phyloP scores from a whole-genome alignment of 2,888 invertebrate genomes.

The Melinopterus prodromus region DNA sequence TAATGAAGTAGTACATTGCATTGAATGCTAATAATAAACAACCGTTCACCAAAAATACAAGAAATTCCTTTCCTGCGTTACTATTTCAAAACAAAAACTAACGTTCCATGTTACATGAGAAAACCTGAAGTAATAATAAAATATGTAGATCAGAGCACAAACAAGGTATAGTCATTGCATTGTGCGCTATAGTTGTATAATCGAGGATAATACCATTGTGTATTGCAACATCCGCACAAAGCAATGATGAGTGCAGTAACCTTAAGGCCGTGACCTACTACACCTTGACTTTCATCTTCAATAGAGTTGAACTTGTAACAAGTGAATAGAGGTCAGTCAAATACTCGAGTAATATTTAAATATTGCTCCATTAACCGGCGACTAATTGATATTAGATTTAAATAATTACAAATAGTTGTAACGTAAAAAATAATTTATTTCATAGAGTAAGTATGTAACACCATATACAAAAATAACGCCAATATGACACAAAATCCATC shows the following conservation, averaged over 20 bases:
- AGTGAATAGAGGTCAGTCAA: background rate
- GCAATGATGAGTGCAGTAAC: background rate
- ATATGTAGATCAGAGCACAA: background rate
- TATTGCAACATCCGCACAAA: background rate
- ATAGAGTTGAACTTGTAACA: background rate
- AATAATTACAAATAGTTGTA: background rate
- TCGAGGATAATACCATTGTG: background rate
- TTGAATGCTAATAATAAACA: too few species aligned
- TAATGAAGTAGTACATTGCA: background rate
- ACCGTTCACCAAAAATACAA: background rate
- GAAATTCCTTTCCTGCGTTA: background rate
- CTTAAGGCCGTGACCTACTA: background rate
- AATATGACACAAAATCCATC: background rate
- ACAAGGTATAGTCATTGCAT: background rate
- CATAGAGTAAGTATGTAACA: background rate
- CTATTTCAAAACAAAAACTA: background rate
- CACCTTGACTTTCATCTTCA: constrained; percentile 4
- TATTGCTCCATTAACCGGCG: background rate
- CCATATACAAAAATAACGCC: background rate
- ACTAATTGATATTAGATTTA: too few species aligned
- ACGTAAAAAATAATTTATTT: background rate
- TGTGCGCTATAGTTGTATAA: background rate
- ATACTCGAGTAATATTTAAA: background rate
- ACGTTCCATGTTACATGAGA: background rate
- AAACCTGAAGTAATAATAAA: background rate